Conservation (phyloP, 2,888 invertebrate genomes). For the Coecobrya sp. region DNA sequence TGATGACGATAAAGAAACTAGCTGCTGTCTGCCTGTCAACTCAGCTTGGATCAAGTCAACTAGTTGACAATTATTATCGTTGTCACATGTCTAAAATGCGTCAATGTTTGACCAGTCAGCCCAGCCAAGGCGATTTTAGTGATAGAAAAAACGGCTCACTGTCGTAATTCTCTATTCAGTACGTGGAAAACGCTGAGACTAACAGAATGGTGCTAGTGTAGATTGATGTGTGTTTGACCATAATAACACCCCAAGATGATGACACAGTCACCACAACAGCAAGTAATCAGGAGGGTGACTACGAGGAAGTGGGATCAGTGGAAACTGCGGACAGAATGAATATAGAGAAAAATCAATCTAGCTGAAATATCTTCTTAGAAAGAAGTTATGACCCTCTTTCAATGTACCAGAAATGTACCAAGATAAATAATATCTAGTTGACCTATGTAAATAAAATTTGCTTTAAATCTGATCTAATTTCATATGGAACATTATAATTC, state of each 20-base stretch:
- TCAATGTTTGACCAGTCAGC: constrained; percentile 74
- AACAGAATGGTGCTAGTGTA: background rate
- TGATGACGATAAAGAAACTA: constrained; percentile 52
- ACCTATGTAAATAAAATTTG: too few relatives aligned
- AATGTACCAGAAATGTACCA: too few relatives aligned
- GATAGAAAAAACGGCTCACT: background rate
- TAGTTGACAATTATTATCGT: constrained; percentile 77
- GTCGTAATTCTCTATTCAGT: constrained; percentile 7
- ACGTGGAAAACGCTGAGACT: background rate
- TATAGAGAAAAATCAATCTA: too few relatives aligned
- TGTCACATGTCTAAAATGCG: constrained; percentile 75
- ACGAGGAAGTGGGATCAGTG: background rate
- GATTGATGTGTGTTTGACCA: constrained; percentile 67
- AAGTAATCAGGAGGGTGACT: background rate
- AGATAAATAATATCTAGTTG: too few relatives aligned
- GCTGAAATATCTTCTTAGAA: too few relatives aligned
- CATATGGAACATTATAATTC: too few relatives aligned
- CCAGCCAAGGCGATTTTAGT: constrained; percentile 5
- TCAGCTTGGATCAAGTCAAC: constrained; percentile 76
- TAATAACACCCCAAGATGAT: constrained; percentile 41
- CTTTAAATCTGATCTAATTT: too few relatives aligned
- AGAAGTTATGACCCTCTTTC: too few relatives aligned
- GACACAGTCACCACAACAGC: background rate
- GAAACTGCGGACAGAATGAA: too few relatives aligned
- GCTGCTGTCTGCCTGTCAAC: constrained; percentile 74